phyloP scores from a whole-genome alignment of 2,888 invertebrate species.

The Temnothorax rugatulus region DNA sequence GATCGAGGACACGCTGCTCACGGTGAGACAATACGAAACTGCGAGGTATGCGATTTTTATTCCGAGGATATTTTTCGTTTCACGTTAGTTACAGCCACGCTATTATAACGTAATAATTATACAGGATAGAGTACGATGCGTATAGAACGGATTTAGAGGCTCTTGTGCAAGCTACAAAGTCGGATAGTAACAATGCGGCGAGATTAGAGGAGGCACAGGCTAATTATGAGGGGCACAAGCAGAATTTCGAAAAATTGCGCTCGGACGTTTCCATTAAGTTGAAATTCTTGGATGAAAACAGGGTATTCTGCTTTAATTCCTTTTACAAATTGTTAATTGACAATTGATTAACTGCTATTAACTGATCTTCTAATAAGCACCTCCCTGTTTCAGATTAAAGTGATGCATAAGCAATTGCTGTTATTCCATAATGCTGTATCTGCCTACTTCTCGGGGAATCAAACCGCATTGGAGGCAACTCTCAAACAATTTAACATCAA shows the following conservation, averaged over 20 bases:
- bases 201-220: slow-evolving; percentile 93
- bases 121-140: slow-evolving; percentile 98
- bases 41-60: slow-evolving; percentile 88
- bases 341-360: slow-evolving; percentile 7
- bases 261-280: slow-evolving; percentile 98
- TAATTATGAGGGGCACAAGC: slow-evolving; percentile 94
- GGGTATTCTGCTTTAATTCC: slow-evolving; percentile 88
- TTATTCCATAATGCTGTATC: slow-evolving; percentile 98
- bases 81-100: not conserved
- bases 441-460: slow-evolving; percentile 99
- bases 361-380: not conserved
- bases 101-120: slow-evolving; percentile 60
- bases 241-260: slow-evolving; percentile 96
- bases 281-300: slow-evolving; percentile 98
- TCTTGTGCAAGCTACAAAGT: slow-evolving; percentile 89
- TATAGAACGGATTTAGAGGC: slow-evolving; percentile 97
- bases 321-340: not conserved
- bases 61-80: not conserved
- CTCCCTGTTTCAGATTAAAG: slow-evolving; percentile 92
- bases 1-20: slow-evolving; percentile 96
- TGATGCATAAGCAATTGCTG: slow-evolving; percentile 99
- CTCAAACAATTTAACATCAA: slow-evolving; percentile 98
- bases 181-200: slow-evolving; percentile 88
- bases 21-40: slow-evolving; percentile 92
- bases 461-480: slow-evolving; percentile 96